Evolutionary conservation across 2,113 vertebrate genomes (phyloP), one percentile per base, ranked within the genome.

Genomic region (Malurus alboscapulatus): DNA sequence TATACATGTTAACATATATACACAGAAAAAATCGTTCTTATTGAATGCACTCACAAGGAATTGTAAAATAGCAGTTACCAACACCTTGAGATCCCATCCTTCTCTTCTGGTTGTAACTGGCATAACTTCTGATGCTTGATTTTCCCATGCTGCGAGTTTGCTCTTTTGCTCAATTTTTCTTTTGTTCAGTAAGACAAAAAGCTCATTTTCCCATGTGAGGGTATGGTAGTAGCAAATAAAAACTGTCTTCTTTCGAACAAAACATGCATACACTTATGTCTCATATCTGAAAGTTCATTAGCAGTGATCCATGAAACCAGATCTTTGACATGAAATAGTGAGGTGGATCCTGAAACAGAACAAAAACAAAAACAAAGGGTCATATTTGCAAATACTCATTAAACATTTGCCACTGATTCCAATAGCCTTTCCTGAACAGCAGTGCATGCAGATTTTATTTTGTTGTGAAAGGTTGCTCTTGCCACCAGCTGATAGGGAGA

Each of bases 401-500:
- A 59, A 89, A 63, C 45, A 66, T 62, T 86, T 55, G 29, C 24
- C 50, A 10, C 50, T 59, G 11, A 54, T 65, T 75, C 57, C 2
- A 1, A 40, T 42, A 84, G 38, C 38, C 24, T 84, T 84, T 63
- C 44, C 58, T 45, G n/a, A 92, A 79, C 42, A 65, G 47, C 50
- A 88, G 50, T 9, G 7, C 18, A 47, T 62, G 30, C 5, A 85
- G 73, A 85, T 42, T 91, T 88, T 76, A 42, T 92, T 93, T 80
- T 48, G 62, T 82, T 73, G 27, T 89, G 53, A 87, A 68, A 90
- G 44, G 57, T 48, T 82, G 79, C 18, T 71, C 74, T 94, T 95
- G 58, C 82, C 48, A 72, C 58, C 82, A 76, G 27, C 75, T 84
- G 38, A 94, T 42, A 87, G 83, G 59, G 95, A 95, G 75, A 94